phyloP scores from a whole-genome alignment of 2,888 invertebrate genomes.

The Cantharis flavilabris region DNA sequence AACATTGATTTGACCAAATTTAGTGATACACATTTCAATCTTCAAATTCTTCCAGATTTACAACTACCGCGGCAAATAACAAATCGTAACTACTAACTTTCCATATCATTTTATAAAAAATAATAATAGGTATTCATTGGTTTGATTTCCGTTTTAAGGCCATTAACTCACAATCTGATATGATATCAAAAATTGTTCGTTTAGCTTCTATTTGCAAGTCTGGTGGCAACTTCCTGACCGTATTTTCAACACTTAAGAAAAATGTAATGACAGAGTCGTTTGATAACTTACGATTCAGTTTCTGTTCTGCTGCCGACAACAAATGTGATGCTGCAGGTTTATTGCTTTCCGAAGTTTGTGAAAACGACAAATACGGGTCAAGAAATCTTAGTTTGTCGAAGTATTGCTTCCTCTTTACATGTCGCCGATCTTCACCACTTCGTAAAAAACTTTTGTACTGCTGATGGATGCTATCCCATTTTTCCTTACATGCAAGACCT shows the following conservation, averaged over 20 bases:
- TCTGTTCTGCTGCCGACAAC: background rate
- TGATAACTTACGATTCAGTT: background rate
- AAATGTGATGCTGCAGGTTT: background rate
- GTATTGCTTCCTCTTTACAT: background rate
- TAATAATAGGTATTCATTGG: too few relatives aligned
- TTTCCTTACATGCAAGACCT: background rate
- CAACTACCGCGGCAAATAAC: background rate
- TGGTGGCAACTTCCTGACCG: background rate
- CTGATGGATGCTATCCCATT: background rate
- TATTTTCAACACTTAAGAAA: background rate
- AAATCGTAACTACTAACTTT: background rate
- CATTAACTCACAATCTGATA: background rate
- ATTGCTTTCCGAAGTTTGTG: background rate
- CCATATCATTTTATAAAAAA: too few relatives aligned
- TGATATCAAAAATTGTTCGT: background rate
- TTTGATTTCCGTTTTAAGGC: background rate
- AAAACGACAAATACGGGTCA: background rate
- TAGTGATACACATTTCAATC: too few relatives aligned
- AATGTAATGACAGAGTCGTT: background rate
- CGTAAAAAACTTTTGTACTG: background rate
- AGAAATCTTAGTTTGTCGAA: background rate
- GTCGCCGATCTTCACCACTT: background rate
- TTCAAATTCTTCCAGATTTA: too few relatives aligned
- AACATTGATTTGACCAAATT: too few relatives aligned
- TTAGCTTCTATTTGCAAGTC: background rate